phyloP scores from a whole-genome alignment of 2,113 vertebrate genomes.

The Oryzias melastigma region DNA sequence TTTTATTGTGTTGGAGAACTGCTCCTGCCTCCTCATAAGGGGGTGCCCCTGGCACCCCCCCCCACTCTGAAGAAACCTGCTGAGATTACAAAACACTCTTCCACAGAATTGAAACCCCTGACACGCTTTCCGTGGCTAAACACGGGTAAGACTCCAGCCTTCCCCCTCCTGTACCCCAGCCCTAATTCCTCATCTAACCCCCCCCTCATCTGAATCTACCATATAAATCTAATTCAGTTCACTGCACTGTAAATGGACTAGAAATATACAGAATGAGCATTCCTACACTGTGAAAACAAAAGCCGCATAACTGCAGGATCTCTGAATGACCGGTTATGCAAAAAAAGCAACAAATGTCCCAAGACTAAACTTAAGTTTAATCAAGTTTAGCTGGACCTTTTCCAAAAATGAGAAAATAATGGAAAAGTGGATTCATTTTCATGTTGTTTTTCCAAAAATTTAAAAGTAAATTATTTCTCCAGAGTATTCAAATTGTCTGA shows the following conservation, averaged over 20 bases:
- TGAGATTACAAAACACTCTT: constrained; percentile 67
- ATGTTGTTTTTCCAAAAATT: too few relatives aligned
- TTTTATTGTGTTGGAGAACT: constrained; percentile 6
- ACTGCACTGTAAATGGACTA: constrained; percentile 18
- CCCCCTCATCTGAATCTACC: constrained; percentile 4
- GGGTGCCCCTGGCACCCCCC: constrained; percentile 16
- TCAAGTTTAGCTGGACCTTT: too few relatives aligned
- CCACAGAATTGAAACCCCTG: constrained; percentile 57
- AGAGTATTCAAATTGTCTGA: too few relatives aligned
- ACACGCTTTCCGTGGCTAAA: constrained; percentile 64
- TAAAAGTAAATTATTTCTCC: too few relatives aligned
- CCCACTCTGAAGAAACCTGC: constrained; percentile 24
- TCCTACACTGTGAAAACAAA: not conserved
- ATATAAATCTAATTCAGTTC: constrained; percentile 13
- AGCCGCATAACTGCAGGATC: not conserved
- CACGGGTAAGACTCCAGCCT: constrained; percentile 39
- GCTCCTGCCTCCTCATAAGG: not conserved
- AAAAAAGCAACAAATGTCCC: not conserved
- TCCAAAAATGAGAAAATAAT: too few relatives aligned
- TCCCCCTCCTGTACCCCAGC: constrained; percentile 17
- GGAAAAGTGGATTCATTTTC: too few relatives aligned
- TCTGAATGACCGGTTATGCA: not conserved
- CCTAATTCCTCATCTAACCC: constrained; percentile 31
- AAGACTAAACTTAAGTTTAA: not conserved
- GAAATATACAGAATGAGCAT: not conserved